Conservation (phyloP, 2,797 vertebrate species). For the Tadarida brasiliensis region DNA sequence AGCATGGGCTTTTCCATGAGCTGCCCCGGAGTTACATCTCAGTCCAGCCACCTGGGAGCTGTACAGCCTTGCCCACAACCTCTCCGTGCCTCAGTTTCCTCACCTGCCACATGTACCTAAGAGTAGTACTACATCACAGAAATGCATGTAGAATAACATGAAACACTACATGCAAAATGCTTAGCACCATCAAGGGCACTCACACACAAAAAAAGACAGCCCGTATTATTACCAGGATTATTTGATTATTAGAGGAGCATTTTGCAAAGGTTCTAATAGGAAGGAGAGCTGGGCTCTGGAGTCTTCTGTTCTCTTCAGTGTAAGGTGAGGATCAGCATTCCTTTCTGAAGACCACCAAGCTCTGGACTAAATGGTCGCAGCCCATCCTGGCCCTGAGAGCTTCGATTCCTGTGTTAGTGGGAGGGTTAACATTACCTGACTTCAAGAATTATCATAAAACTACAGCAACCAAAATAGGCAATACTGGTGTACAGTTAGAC, state of each 20-base stretch:
- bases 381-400: not conserved
- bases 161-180: not conserved
- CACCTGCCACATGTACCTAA: not conserved
- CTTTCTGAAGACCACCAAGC: not conserved
- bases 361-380: too few species aligned
- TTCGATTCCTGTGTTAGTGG: too few species aligned
- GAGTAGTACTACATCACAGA: not conserved
- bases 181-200: not conserved
- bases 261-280: not conserved
- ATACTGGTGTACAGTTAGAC: fast-evolving
- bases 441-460: not conserved
- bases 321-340: not conserved
- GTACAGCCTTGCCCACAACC: too few species aligned
- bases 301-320: not conserved
- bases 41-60: not conserved
- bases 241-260: not conserved
- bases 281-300: not conserved
- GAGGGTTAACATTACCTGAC: not conserved
- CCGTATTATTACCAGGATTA: not conserved
- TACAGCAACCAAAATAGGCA: not conserved
- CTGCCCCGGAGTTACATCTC: not conserved
- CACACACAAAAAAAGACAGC: not conserved
- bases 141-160: fast-evolving
- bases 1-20: not conserved
- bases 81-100: not conserved